phyloP scores from a whole-genome alignment of 2,113 vertebrate genomes.

The Amblyopsis rosae region DNA sequence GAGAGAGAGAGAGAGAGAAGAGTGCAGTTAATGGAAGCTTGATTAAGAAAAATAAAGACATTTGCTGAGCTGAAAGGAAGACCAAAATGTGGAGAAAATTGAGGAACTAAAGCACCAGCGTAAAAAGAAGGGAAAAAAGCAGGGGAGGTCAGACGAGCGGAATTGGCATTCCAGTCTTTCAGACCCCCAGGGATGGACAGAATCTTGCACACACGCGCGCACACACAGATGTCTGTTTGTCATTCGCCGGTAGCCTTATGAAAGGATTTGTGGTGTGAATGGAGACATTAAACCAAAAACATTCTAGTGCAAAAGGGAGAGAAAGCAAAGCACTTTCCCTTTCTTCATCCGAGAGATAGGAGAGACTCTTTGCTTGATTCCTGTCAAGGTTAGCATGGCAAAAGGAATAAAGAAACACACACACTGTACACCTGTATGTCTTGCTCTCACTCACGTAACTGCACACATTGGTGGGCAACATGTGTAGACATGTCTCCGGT shows the following conservation, averaged over 20 bases:
- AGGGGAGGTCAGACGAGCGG: not conserved
- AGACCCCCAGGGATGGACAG: not conserved
- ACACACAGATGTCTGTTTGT: not conserved
- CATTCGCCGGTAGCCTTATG: not conserved
- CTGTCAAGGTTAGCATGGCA: not conserved
- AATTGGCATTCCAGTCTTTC: not conserved
- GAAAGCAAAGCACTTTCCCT: not conserved
- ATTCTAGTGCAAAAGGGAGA: no score
- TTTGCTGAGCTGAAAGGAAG: not conserved
- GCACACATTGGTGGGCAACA: conserved; percentile 14
- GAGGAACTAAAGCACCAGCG: not conserved
- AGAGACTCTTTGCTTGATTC: not conserved
- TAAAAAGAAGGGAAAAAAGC: not conserved
- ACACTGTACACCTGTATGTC: no score
- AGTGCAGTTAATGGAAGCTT: not conserved
- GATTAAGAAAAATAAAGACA: not conserved
- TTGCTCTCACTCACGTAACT: not conserved
- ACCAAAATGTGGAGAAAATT: not conserved
- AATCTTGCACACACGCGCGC: not conserved
- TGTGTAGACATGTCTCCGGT: conserved; percentile 39
- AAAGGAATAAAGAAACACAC: not conserved
- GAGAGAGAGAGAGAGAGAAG: not conserved
- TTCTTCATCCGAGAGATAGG: not conserved
- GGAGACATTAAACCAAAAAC: not conserved
- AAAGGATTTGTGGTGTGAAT: not conserved